Conservation (phyloP, 2,797 vertebrate species). For the Chelmon rostratus region DNA sequence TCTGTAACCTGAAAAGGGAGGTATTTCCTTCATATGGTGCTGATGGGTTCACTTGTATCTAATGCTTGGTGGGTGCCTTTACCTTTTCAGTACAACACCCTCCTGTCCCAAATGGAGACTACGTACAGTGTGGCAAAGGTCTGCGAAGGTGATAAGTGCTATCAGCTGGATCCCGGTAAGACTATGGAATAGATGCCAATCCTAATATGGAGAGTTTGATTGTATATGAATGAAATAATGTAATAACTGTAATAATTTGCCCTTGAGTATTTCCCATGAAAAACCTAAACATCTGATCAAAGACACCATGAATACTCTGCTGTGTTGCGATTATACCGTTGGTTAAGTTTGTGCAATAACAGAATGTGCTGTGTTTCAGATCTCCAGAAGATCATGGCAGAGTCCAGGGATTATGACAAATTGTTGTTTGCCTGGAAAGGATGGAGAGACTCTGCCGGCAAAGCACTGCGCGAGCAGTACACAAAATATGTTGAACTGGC, state of each 20-base stretch:
- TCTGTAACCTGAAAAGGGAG: neutral
- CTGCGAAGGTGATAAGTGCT: constrained; percentile 87
- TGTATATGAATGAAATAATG: neutral
- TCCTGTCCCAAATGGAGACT: constrained; percentile 95
- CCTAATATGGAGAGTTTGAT: neutral
- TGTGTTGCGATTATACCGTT: neutral
- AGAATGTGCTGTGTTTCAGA: constrained; percentile 81
- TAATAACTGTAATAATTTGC: neutral
- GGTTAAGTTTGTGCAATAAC: neutral
- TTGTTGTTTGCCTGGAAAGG: constrained; percentile 94
- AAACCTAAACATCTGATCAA: neutral
- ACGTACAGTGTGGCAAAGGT: constrained; percentile 92
- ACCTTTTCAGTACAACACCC: constrained; percentile 89
- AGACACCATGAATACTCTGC: neutral
- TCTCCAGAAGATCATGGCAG: constrained; percentile 92
- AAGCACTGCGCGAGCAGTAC: constrained; percentile 87
- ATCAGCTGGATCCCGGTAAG: constrained; percentile 93
- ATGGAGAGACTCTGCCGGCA: constrained; percentile 93
- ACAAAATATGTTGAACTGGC: constrained; percentile 92
- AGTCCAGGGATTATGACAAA: constrained; percentile 90
- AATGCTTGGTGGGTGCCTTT: constrained; percentile 9
- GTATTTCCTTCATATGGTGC: neutral
- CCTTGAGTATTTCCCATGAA: neutral
- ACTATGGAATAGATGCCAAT: neutral
- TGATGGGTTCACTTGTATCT: constrained; percentile 8